Base-by-base conservation (phyloP, 2,797 vertebrate genomes). In the Pterois miles region DNA sequence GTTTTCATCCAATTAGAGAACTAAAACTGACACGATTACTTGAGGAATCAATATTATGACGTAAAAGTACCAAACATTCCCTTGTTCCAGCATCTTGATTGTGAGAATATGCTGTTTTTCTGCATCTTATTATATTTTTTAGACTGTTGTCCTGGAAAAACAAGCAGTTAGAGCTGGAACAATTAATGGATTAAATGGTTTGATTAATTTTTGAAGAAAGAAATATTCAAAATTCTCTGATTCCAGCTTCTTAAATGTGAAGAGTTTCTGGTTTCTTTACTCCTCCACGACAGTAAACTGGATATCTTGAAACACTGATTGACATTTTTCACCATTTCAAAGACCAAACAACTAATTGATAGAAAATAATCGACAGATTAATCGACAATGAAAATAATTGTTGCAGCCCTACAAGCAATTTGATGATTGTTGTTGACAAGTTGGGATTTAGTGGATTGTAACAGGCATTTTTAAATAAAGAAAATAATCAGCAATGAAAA, bases 51-150 rank as follows among this genome's bases (percentile, higher is more conserved):
- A 54, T 27, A 62, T 56, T 46, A 64, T 65, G 18, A 23, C 23
- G 23, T 18, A 11, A 64, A 77, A 52, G 25, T 64, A 31, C 29
- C 27, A 67, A 81, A 80, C 54, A 58, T 76, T 33, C 23, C 29
- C 20, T 5, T 1, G 2, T 71, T 27, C 3, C 25, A 75, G 16
- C 6, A 1, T 36, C 27, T 68, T 7, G 71, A 2, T n/a, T 63
- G 6, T 29, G n/a, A 66, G 18, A 71, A 54, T 48, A 13, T 67
- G 23, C 8, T 46, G 40, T n/a, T 68, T 53, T 58, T 71, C n/a
- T 48, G 38, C 20, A 3, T 20, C 12, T 74, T 31, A 38, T 74
- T 22, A 43, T 29, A 9, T 16, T 8, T 52, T 64, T 59, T 12
- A 20, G 36, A 27, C 12, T 11, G 14, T 66, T 23, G 9, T 52